A percentile compares a stretch with the other conserved stretches of the same genome.
Conservation (phyloP, 2,888 invertebrate species). For the Idaea biselata region DNA sequence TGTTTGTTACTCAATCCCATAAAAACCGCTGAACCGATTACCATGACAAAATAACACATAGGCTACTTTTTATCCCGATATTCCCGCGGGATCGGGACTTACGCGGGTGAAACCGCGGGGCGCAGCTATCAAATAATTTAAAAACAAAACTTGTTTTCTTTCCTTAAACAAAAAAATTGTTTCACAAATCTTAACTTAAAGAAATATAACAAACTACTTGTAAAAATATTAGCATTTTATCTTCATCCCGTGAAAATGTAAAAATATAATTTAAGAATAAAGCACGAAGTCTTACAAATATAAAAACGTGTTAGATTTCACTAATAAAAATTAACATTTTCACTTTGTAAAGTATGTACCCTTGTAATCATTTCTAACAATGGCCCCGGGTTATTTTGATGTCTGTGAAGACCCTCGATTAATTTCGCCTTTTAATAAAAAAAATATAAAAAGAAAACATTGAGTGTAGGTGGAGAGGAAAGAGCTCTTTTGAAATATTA, state of each 20-base stretch:
- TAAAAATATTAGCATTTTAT: neutral
- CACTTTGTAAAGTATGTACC: conserved; percentile 60
- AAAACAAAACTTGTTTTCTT: neutral
- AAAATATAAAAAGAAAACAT: conserved; percentile 54
- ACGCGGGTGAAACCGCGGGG: too few relatives aligned
- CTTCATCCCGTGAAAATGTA: neutral
- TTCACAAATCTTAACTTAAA: too few relatives aligned
- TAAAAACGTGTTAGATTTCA: conserved; percentile 56
- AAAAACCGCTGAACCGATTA: too few relatives aligned
- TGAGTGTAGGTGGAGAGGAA: conserved; percentile 15
- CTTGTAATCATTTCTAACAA: conserved; percentile 74
- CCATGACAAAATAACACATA: too few relatives aligned
- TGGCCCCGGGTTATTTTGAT: conserved; percentile 71
- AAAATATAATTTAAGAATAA: neutral
- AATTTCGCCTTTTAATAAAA: conserved; percentile 68
- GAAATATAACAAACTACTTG: too few relatives aligned
- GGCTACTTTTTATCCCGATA: too few relatives aligned
- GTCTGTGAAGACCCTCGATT: conserved; percentile 71
- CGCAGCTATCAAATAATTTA: neutral
- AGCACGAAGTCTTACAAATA: conserved; percentile 19
- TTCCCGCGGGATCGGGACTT: too few relatives aligned
- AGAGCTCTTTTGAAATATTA: conserved; percentile 34
- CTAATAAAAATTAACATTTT: conserved; percentile 76
- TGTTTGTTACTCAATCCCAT: too few relatives aligned
- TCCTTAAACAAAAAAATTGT: neutral